A percentile compares a stretch with the other conserved stretches of the same genome.
These are phyloP conservation scores for Gallinago media DNA, from an alignment of 2,113 vertebrate genomes.

Conservation along the genomic window DNA sequence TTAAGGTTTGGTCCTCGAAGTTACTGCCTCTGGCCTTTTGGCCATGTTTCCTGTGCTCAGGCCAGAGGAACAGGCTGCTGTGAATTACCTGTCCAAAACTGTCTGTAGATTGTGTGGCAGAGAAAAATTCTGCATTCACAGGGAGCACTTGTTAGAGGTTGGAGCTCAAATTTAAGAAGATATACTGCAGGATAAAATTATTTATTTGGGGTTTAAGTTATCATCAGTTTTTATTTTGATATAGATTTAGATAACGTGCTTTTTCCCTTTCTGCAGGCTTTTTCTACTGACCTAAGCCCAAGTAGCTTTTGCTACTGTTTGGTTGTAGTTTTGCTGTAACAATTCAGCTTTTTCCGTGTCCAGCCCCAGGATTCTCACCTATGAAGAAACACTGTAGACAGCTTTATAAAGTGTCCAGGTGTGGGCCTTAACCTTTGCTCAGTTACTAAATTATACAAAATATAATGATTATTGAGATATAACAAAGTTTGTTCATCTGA, in stretches of 20 bases:
- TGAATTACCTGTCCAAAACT: not conserved
- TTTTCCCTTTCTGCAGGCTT: not conserved
- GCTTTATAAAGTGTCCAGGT: not conserved
- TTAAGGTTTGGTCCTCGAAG: not conserved
- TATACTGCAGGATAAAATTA: not conserved
- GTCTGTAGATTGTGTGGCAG: not conserved
- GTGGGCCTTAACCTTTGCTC: not conserved
- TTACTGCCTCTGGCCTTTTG: not conserved
- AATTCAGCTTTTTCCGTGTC: not conserved
- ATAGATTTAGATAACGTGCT: not conserved
- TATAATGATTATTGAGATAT: not conserved
- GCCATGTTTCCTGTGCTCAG: accelerated
- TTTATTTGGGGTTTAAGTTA: not conserved
- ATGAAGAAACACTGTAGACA: not conserved
- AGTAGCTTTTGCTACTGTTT: not conserved
- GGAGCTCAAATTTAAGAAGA: not conserved
- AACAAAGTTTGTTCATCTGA: not conserved
- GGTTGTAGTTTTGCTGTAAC: not conserved
- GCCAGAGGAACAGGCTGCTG: not conserved
- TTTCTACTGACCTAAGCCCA: not conserved
- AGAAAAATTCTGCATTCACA: not conserved
- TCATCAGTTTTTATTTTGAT: not conserved
- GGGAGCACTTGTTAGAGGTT: accelerated
- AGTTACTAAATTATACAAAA: not conserved
- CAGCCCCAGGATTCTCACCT: not conserved